Conservation (phyloP, 2,888 invertebrate species). For the Polylopha cassiicola region DNA sequence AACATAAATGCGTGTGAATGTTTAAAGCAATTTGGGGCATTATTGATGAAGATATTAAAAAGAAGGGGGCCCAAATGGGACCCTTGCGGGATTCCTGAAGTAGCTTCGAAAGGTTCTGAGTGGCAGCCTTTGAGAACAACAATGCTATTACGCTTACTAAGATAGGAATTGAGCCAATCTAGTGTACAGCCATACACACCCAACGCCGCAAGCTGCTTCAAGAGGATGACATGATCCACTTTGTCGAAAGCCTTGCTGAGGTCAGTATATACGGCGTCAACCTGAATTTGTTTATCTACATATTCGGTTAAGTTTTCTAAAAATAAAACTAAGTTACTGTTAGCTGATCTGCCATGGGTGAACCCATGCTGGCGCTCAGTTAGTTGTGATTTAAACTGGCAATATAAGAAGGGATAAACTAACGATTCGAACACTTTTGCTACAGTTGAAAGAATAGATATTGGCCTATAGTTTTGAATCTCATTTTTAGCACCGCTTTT, state of each 20-base stretch:
- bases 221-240: conserved; percentile 11
- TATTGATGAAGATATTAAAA: conserved; percentile 22
- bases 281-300: conserved; percentile 12
- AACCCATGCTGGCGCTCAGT: conserved; percentile 6
- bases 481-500: conserved; percentile 20
- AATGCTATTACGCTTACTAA: conserved; percentile 12
- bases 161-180: conserved; percentile 18
- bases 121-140: conserved; percentile 11
- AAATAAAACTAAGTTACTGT: conserved; percentile 16
- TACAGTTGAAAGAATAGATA: conserved; percentile 14
- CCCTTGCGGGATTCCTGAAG: conserved; percentile 23
- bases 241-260: conserved; percentile 23
- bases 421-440: conserved; percentile 20
- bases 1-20: conserved; percentile 14
- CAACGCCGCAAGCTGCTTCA: conserved; percentile 8
- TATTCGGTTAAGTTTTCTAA: conserved; percentile 8
- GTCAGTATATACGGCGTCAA: conserved; percentile 15
- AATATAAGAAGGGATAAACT: background rate
- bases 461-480: conserved; percentile 19
- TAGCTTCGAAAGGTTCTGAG: conserved; percentile 7
- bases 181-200: conserved; percentile 18
- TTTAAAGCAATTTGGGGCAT: too few relatives aligned
- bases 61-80: conserved; percentile 24
- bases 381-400: background rate
- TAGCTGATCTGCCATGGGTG: conserved; percentile 9